phyloP scores from a whole-genome alignment of 1,140 invertebrate species.

The Archivesica marissinica region DNA sequence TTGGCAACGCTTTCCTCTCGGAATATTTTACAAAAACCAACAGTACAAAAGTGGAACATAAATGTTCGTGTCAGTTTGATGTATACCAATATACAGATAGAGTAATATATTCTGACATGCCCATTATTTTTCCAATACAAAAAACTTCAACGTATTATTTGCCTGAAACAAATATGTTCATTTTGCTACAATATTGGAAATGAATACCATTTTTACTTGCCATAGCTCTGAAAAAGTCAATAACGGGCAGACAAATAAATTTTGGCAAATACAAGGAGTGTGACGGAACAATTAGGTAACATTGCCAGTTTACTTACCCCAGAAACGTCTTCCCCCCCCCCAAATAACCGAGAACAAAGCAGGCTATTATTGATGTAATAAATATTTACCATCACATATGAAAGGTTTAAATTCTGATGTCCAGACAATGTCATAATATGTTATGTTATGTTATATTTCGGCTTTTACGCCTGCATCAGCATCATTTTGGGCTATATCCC shows the following conservation, averaged over 20 bases:
- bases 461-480: too few species aligned
- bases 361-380: too few species aligned
- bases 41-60: too few species aligned
- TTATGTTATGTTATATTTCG: too few species aligned
- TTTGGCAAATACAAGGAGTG: too few species aligned
- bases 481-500: too few species aligned
- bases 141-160: conserved; percentile 1
- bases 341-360: too few species aligned
- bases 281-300: background rate
- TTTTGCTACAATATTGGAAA: conserved; percentile 7
- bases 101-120: conserved; percentile 12
- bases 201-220: background rate
- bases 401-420: background rate
- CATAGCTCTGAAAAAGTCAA: background rate
- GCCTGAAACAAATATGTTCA: conserved; percentile 3
- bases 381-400: background rate
- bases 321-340: background rate
- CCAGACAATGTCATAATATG: background rate
- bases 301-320: background rate
- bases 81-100: background rate
- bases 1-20: too few species aligned
- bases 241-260: conserved; percentile 23
- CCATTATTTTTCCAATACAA: conserved; percentile 13
- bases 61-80: background rate
- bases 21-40: too few species aligned